These are phyloP conservation scores for Empidonax traillii DNA, from an alignment of 2,113 vertebrate genomes.

Conservation along the genomic window DNA sequence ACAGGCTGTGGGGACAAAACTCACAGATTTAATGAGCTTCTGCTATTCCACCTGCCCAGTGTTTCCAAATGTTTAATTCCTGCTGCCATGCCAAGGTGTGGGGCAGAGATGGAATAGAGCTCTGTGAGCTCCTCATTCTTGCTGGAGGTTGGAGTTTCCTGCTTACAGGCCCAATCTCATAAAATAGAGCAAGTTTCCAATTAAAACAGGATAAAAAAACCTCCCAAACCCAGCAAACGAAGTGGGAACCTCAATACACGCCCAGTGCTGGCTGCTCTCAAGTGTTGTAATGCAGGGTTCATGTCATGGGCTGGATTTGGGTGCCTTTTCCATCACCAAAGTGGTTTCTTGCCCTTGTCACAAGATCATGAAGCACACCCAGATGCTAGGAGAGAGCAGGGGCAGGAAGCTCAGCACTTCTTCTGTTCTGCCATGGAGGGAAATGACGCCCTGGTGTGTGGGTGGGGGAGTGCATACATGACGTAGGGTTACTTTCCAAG, in stretches of 20 bases:
- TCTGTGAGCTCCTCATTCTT: neutral
- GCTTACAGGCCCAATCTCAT: neutral
- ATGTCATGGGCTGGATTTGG: neutral
- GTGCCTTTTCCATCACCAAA: neutral
- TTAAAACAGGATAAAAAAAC: neutral
- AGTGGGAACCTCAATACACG: neutral
- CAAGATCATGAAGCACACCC: neutral
- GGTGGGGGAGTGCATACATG: rapidly evolving
- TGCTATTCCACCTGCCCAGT: neutral
- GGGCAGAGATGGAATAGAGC: rapidly evolving
- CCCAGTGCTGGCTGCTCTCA: neutral
- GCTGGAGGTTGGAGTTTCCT: neutral
- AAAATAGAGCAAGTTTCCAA: neutral
- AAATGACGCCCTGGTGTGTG: neutral
- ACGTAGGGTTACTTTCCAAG: neutral
- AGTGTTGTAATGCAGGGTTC: neutral
- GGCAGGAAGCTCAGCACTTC: neutral
- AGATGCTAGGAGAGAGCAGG: neutral
- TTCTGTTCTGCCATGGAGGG: neutral
- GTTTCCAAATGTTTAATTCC: neutral
- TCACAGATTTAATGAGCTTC: neutral
- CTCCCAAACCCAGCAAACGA: neutral
- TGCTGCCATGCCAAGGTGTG: neutral
- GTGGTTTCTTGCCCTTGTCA: neutral
- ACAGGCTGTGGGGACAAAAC: neutral